These are phyloP conservation scores for Pelodiscus sinensis DNA, from an alignment of 2,113 vertebrate species.

Conservation along the genomic window DNA sequence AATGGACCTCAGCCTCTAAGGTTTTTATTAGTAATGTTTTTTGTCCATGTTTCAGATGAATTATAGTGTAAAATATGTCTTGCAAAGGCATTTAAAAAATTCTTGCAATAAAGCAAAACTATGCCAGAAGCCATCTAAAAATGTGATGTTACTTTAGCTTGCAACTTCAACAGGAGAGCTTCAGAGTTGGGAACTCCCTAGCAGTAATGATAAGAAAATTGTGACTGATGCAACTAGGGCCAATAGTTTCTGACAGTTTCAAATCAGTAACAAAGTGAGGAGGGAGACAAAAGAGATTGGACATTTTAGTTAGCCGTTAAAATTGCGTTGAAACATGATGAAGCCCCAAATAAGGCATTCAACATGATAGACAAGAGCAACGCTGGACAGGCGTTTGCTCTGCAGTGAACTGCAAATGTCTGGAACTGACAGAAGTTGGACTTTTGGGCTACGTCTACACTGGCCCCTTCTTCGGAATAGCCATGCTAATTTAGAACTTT, in stretches of 20 bases:
- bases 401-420: not conserved
- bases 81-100: not conserved
- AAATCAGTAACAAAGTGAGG: not conserved
- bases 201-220: not conserved
- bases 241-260: not conserved
- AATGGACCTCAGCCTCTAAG: not conserved
- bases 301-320: not conserved
- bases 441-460: too few species aligned
- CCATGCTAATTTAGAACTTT: too few species aligned
- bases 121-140: not conserved
- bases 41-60: not conserved
- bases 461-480: too few species aligned
- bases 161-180: not conserved
- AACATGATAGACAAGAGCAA: not conserved
- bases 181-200: not conserved
- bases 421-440: too few species aligned
- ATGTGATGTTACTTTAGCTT: not conserved
- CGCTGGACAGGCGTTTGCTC: not conserved
- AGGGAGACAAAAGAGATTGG: slow-evolving; percentile 1
- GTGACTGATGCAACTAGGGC: not conserved
- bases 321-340: not conserved
- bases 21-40: not conserved
- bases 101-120: slow-evolving; percentile 4
- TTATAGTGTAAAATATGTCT: not conserved
- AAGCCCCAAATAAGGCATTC: not conserved